phyloP scores from a whole-genome alignment of 2,888 invertebrate genomes.

The Tinea semifulvella region DNA sequence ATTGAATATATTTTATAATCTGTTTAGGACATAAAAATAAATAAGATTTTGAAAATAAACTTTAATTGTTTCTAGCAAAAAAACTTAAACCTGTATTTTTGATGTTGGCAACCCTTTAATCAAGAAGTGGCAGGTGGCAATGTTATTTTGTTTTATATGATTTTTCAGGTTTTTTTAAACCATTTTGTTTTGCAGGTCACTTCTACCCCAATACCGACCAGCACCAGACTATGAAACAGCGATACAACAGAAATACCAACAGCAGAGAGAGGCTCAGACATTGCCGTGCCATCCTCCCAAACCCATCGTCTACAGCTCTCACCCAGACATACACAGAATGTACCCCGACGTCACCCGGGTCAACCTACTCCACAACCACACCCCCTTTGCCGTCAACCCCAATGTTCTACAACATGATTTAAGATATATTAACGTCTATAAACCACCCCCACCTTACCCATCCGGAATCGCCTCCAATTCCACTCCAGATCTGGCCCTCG shows the following conservation, averaged over 20 bases:
- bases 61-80: too few relatives aligned
- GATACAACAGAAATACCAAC: slow-evolving; percentile 83
- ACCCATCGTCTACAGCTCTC: slow-evolving; percentile 71
- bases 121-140: not conserved
- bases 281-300: slow-evolving; percentile 33
- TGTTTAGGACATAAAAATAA: too few relatives aligned
- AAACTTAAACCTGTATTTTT: too few relatives aligned
- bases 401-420: slow-evolving; percentile 52
- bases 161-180: not conserved
- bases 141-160: not conserved
- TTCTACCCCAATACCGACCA: slow-evolving; percentile 86
- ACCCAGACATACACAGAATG: slow-evolving; percentile 77
- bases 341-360: slow-evolving; percentile 75
- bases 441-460: slow-evolving; percentile 86
- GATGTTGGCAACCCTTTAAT: too few relatives aligned
- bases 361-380: slow-evolving; percentile 40
- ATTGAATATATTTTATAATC: too few relatives aligned
- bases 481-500: slow-evolving; percentile 83
- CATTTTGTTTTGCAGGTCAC: slow-evolving; percentile 64
- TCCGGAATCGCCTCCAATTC: slow-evolving; percentile 82
- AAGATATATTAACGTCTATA: slow-evolving; percentile 74
- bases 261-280: slow-evolving; percentile 46
- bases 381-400: slow-evolving; percentile 47
- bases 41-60: too few relatives aligned
- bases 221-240: slow-evolving; percentile 97